These are phyloP conservation scores for Cerceris ruficornis DNA, from an alignment of 2,888 invertebrate species.

Conservation along the genomic window DNA sequence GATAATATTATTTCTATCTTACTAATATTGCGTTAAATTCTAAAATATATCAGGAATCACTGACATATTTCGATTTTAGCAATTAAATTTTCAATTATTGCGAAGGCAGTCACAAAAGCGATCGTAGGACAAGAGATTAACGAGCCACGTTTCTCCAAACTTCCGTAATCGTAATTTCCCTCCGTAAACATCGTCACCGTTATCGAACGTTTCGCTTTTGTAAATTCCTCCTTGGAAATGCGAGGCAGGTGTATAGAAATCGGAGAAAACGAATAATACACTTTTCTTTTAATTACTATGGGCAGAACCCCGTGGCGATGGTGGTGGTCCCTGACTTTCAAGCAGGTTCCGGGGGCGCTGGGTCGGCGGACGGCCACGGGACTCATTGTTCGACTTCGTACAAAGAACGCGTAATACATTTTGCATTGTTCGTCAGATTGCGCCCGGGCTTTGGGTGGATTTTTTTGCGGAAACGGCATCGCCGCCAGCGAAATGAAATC, in stretches of 20 bases:
- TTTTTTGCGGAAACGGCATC: background rate
- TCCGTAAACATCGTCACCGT: no score
- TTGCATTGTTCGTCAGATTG: conserved; percentile 31
- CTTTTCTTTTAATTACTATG: conserved; percentile 38
- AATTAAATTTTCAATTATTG: no score
- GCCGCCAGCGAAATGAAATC: background rate
- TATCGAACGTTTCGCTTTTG: background rate
- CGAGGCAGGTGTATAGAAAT: conserved; percentile 4
- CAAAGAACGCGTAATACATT: conserved; percentile 49
- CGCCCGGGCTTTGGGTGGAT: conserved; percentile 5
- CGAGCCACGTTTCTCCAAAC: no score
- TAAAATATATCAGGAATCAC: no score
- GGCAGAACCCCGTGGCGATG: background rate
- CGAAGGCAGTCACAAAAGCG: no score
- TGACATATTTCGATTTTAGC: no score
- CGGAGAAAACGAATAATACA: conserved; percentile 4
- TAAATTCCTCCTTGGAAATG: background rate
- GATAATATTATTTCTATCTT: no score
- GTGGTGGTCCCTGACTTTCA: conserved; percentile 7
- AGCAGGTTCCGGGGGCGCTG: conserved; percentile 27
- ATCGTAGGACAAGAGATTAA: no score
- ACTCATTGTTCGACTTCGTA: conserved; percentile 45
- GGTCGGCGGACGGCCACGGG: conserved; percentile 19
- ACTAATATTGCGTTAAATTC: no score
- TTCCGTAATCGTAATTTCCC: no score